phyloP scores from a whole-genome alignment of 2,113 vertebrate genomes.

The Elephas maximus region DNA sequence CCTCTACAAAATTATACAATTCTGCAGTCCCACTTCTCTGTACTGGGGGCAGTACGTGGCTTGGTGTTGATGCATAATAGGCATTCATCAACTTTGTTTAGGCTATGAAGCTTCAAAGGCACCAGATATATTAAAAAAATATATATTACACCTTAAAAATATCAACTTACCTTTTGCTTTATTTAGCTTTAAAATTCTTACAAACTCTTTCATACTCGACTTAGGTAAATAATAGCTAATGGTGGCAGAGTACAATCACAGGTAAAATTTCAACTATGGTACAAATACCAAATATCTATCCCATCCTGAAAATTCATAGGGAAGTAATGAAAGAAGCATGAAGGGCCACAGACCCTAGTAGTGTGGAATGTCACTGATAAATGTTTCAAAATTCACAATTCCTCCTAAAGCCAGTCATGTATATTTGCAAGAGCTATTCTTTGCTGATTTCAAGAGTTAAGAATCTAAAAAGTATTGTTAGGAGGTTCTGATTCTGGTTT shows the following conservation, averaged over 20 bases:
- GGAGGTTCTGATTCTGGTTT: background rate
- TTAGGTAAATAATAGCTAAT: background rate
- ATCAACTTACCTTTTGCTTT: background rate
- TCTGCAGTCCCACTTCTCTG: too few species aligned
- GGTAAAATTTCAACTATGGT: background rate
- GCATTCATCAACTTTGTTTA: background rate
- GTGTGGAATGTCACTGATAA: background rate
- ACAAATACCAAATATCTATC: background rate
- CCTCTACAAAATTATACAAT: background rate
- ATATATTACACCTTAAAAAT: background rate
- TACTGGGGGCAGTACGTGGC: background rate
- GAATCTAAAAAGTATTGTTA: background rate
- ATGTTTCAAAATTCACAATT: background rate
- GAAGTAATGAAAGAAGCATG: background rate
- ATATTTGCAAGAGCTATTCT: background rate
- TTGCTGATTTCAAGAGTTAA: background rate
- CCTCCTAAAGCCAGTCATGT: background rate
- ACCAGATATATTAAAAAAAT: background rate
- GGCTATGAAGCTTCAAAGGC: background rate
- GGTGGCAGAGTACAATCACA: background rate
- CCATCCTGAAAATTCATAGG: background rate
- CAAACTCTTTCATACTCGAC: background rate
- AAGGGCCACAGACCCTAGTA: rapidly evolving
- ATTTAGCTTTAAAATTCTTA: background rate
- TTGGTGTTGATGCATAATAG: background rate